Base-by-base conservation (phyloP, 2,797 vertebrate genomes). In the Carapus acus region DNA sequence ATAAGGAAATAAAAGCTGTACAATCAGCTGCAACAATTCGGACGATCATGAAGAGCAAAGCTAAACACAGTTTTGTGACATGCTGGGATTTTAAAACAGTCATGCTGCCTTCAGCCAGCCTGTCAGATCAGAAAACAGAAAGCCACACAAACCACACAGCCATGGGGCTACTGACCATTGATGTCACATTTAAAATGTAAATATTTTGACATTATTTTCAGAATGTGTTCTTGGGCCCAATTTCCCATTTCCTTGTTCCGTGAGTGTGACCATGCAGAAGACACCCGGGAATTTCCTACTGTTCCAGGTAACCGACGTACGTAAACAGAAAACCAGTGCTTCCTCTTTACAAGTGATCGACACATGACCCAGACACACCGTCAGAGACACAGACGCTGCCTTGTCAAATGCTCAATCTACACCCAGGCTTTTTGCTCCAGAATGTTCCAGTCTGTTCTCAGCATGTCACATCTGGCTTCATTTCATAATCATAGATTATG, bases 241-340 rank as follows among this genome's bases (percentile, higher is more conserved):
- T 52, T 67, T 78, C 49, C 68, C 2, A 24, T 69, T 75, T 78
- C 58, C 62, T 74, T 67, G 17, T 77, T 68, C 54, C 68, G 49
- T 19, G 46, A 44, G 43, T 21, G 2, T 14, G 49, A 33, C 41
- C 46, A 29, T 31, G 1, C 4, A 6, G 41, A 24, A 54, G 58
- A 50, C 41, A 37, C 37, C 1, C 3, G 65, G 78, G 67, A 46
- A 49, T 79, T 74, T 51, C 68, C 71, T 47, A 50, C 6, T 8
- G 21, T 66, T 20, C 3, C 60, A 77, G 56, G 52, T 71, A 62
- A 36, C 21, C 31, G 33, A 37, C 44, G 19, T 19, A 58, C 37
- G 53, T 47, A 48, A 56, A 58, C 13, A 38, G 46, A 61, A 62
- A n/a, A n/a, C n/a, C 45, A 54, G 54, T 59, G 20, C 65, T 79